Percentiles rank a stretch among this genome's conserved stretches.
Evolutionary conservation across 2,888 invertebrate genomes (phyloP).

Genomic region (Agonopterix alstromeriana): DNA sequence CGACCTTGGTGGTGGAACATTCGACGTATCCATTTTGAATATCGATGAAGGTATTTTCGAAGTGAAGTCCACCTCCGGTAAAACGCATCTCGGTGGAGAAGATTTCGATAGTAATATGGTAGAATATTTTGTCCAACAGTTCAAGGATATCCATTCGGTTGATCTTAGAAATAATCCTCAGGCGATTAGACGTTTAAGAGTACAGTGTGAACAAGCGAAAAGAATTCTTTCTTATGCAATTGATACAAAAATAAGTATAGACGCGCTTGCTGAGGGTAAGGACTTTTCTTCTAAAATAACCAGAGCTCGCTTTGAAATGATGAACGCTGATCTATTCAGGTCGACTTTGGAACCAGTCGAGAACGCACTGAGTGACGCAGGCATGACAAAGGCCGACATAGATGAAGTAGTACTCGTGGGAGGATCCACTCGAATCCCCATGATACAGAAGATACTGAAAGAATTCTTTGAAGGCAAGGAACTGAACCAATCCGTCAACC

Average conservation of each 20-base stretch:
- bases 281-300: slow-evolving; percentile 93
- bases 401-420: slow-evolving; percentile 91
- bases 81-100: slow-evolving; percentile 88
- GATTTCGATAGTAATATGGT: slow-evolving; percentile 53
- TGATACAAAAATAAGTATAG: slow-evolving; percentile 90
- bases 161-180: slow-evolving; percentile 78
- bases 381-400: slow-evolving; percentile 87
- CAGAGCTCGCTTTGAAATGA: slow-evolving; percentile 92
- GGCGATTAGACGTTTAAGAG: slow-evolving; percentile 87
- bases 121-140: slow-evolving; percentile 55
- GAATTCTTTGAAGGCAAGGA: slow-evolving; percentile 82
- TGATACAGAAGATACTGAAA: slow-evolving; percentile 85
- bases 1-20: slow-evolving; percentile 91
- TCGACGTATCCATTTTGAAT: slow-evolving; percentile 93
- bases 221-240: slow-evolving; percentile 85
- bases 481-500: slow-evolving; percentile 82
- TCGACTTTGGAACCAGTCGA: slow-evolving; percentile 90
- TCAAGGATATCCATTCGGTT: slow-evolving; percentile 79
- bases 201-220: slow-evolving; percentile 90
- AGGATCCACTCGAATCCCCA: slow-evolving; percentile 94
- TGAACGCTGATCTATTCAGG: slow-evolving; percentile 87
- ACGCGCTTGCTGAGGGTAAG: slow-evolving; percentile 82
- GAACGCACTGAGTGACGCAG: slow-evolving; percentile 87
- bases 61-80: slow-evolving; percentile 87
- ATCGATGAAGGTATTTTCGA: slow-evolving; percentile 93